These are phyloP conservation scores for Passer montanus DNA, from an alignment of 2,113 vertebrate species.

Conservation along the genomic window DNA sequence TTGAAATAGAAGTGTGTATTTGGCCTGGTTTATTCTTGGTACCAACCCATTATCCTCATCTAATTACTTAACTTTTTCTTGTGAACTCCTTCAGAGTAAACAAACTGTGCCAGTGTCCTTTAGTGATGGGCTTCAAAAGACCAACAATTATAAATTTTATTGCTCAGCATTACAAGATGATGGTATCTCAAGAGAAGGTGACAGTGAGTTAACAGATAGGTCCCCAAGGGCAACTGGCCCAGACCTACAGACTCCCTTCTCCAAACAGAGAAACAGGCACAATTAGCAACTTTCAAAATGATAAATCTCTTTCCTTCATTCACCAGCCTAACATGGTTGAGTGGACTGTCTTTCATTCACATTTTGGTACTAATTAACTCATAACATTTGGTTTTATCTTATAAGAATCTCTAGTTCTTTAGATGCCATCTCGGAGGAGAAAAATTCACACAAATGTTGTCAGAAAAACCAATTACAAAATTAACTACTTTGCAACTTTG, in stretches of 20 bases:
- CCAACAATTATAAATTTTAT: constrained; percentile 74
- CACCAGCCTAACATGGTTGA: background rate
- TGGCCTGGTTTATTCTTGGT: background rate
- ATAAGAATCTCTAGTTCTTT: background rate
- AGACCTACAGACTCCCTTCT: constrained; percentile 74
- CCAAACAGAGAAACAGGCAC: constrained; percentile 70
- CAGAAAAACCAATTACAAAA: background rate
- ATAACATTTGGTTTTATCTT: constrained; percentile 32
- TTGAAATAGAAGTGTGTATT: background rate
- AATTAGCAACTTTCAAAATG: constrained; percentile 71
- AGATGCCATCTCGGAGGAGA: background rate
- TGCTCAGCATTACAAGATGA: constrained; percentile 72
- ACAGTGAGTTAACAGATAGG: constrained; percentile 73
- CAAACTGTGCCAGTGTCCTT: constrained; percentile 62
- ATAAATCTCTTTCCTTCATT: constrained; percentile 65
- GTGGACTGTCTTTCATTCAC: constrained; percentile 33
- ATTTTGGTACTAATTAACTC: constrained; percentile 59
- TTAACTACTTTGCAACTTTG: background rate
- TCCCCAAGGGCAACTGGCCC: constrained; percentile 63
- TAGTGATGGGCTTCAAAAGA: constrained; percentile 67
- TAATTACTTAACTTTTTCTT: constrained; percentile 42
- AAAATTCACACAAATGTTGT: background rate
- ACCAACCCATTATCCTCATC: background rate
- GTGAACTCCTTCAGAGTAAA: constrained; percentile 65
- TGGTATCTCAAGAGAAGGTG: constrained; percentile 73